phyloP scores from a whole-genome alignment of 2,888 invertebrate species.

The Tetropium fuscum region DNA sequence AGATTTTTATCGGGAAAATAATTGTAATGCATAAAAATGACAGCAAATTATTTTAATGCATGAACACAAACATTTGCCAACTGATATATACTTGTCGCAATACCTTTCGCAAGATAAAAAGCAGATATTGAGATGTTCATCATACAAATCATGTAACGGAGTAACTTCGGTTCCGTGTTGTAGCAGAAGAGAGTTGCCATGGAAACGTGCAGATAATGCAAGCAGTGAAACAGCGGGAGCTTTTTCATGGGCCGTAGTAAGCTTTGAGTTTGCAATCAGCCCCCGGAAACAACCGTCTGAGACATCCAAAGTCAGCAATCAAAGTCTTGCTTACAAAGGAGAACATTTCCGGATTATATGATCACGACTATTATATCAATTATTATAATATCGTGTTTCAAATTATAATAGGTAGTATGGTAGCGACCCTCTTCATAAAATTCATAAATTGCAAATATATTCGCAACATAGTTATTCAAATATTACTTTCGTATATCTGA shows the following conservation, averaged over 20 bases:
- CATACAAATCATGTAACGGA: constrained; percentile 38
- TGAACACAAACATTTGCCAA: no score
- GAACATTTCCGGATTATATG: constrained; percentile 52
- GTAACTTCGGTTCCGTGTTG: constrained; percentile 35
- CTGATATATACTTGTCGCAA: no score
- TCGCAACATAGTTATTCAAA: no score
- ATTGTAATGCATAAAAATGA: no score
- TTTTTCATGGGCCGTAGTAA: constrained; percentile 14
- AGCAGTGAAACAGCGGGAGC: constrained; percentile 28
- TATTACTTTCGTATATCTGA: no score
- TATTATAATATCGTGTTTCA: constrained; percentile 37
- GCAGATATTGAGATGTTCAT: no score
- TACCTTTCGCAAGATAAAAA: no score
- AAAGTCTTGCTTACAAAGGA: constrained; percentile 56
- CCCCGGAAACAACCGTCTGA: constrained; percentile 60
- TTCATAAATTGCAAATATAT: no score
- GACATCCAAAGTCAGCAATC: constrained; percentile 60
- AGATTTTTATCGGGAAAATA: no score
- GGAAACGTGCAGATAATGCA: constrained; percentile 32
- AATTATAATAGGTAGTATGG: constrained; percentile 26
- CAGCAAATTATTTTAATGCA: no score
- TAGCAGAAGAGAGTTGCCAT: constrained; percentile 34
- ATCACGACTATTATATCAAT: constrained; percentile 49
- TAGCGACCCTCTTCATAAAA: no score
- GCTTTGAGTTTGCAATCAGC: constrained; percentile 58